Base-by-base conservation (phyloP, 2,113 vertebrate genomes). In the Prionailurus viverrinus region DNA sequence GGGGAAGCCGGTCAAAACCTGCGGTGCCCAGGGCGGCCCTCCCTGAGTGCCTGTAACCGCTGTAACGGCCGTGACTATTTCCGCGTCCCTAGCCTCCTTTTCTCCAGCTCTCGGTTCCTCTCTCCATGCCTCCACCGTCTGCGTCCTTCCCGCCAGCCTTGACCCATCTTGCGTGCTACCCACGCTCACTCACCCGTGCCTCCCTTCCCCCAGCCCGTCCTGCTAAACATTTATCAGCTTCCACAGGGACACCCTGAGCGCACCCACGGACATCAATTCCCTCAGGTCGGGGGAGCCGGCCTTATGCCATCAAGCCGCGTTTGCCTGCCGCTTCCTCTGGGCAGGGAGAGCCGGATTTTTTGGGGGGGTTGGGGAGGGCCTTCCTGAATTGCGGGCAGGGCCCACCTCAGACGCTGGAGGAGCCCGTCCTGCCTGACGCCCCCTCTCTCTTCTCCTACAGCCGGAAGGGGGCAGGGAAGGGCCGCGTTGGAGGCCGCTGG, bases 401-500 rank as follows among this genome's bases (percentile, higher is more conserved):
- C 23, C 48, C 8, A 31, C 31, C 63, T 89, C 4, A 13, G 78
- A 33, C 27, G 45, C 4, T 16, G 2, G 19, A 15, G 36, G 27
- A 19, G 12, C 6, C n/a, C 16, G 13, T 85, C 48, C 21, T 65
- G 82, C 66, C 91, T 97, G 95, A 97, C n/a, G 8, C 9, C 25
- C 7, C 27, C 1, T 41, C 25, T 14, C 41, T 48, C 41, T 96
- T 58, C 66, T 82, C 61, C 80, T 45, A 3, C 95, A 99, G 98
- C 97, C 98, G 98, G 80, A 99, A 99, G 89, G 98, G 98, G 39
- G 98, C 98, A 1, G 98, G 98, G 36, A 99, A 99, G 86, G 98
- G 98, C 41, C 98, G 98, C 0, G 97, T 99, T 4, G 98, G 98
- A 92, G 98, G 98, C 33, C 98, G 98, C 97, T 99, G 98, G 98